Conservation (phyloP, 2,113 vertebrate species). For the Brienomyrus brachyistius region DNA sequence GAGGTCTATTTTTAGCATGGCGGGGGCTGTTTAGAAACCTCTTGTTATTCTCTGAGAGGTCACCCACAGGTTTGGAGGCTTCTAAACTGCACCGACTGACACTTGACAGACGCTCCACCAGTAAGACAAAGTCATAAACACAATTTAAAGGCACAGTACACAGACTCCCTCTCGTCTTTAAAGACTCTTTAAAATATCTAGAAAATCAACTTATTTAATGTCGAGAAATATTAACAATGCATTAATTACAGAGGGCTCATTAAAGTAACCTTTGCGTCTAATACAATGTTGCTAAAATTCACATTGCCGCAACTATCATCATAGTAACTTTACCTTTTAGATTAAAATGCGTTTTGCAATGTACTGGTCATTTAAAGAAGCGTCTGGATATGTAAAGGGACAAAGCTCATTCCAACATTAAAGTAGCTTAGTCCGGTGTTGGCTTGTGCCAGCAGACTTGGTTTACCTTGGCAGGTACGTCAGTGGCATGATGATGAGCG, state of each 20-base stretch:
- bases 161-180: neutral
- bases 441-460: neutral
- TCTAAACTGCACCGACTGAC: neutral
- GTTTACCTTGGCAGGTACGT: neutral
- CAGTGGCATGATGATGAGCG: neutral
- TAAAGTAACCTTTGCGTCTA: neutral
- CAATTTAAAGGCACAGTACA: neutral
- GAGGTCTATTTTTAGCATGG: neutral
- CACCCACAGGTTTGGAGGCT: neutral
- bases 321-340: neutral
- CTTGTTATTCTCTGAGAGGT: conserved; percentile 2
- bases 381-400: neutral
- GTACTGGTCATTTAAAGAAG: neutral
- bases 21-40: neutral
- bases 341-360: neutral
- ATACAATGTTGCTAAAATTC: neutral
- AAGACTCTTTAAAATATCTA: neutral
- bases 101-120: neutral
- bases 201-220: neutral
- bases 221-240: neutral
- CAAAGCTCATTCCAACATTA: neutral
- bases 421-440: neutral
- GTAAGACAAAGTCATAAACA: neutral
- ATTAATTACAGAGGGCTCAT: neutral
- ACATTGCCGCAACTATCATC: neutral